Conservation (phyloP, 2,797 vertebrate species). For the Pantherophis vulpinus region DNA sequence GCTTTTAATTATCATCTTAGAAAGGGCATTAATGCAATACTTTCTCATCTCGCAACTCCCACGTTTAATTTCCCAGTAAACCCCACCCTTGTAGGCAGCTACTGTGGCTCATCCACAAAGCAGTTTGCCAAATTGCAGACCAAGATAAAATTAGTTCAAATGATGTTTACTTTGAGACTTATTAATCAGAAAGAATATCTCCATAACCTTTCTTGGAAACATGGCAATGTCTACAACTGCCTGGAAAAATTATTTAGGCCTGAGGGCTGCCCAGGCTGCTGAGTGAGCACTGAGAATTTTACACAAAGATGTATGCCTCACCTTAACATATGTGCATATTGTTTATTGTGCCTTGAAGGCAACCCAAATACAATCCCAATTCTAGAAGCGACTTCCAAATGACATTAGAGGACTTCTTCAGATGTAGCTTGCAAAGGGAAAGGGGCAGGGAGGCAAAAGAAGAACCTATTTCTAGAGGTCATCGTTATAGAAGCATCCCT, state of each 20-base stretch:
- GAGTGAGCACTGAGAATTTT: not conserved
- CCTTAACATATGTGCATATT: not conserved
- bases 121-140: not conserved
- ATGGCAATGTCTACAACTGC: not conserved
- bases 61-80: not conserved
- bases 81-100: not conserved
- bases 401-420: not conserved
- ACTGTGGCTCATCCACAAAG: not conserved
- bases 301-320: not conserved
- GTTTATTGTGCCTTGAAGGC: not conserved
- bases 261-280: not conserved
- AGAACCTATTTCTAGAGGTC: not conserved
- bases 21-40: conserved; percentile 15
- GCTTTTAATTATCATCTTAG: conserved; percentile 38
- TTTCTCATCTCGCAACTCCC: conserved; percentile 14
- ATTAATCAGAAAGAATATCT: not conserved
- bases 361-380: not conserved
- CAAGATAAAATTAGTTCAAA: not conserved
- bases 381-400: not conserved
- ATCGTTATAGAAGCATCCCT: not conserved
- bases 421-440: not conserved
- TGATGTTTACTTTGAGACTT: not conserved
- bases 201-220: not conserved
- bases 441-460: not conserved
- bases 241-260: not conserved